Percentiles rank a stretch among this genome's conserved stretches.
phyloP scores from a whole-genome alignment of 2,113 vertebrate species.

The Grammatotria lemairii region DNA sequence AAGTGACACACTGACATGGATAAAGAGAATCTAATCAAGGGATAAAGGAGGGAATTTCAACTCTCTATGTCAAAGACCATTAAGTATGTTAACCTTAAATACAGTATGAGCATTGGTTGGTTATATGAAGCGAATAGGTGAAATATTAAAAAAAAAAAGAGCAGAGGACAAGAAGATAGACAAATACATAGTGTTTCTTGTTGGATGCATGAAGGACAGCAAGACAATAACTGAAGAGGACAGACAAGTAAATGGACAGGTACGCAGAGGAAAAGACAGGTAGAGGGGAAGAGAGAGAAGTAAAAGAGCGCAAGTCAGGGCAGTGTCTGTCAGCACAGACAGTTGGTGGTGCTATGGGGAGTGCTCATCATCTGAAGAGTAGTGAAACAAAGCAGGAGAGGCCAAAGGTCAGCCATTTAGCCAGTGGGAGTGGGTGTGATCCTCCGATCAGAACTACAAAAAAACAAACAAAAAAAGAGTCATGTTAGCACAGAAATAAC shows the following conservation, averaged over 20 bases:
- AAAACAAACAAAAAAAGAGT: background rate
- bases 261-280: background rate
- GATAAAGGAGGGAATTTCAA: background rate
- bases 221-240: background rate
- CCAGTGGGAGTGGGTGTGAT: slow-evolving; percentile 51
- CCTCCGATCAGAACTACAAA: slow-evolving; percentile 67
- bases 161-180: background rate
- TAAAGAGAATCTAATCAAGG: slow-evolving; percentile 6
- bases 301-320: slow-evolving; percentile 41
- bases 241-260: background rate
- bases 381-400: slow-evolving; percentile 54
- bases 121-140: slow-evolving; percentile 2
- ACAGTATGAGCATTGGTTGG: slow-evolving; percentile 5
- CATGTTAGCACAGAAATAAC: background rate
- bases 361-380: slow-evolving; percentile 74
- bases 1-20: slow-evolving; percentile 13
- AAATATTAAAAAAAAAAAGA: slow-evolving; percentile 26
- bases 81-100: slow-evolving; percentile 36
- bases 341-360: slow-evolving; percentile 10
- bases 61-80: slow-evolving; percentile 1
- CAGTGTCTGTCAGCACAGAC: slow-evolving; percentile 62
- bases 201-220: background rate
- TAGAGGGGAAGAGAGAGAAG: slow-evolving; percentile 3
- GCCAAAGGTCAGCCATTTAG: slow-evolving; percentile 48
- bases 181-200: background rate